Percentiles rank a stretch among this genome's conserved stretches.
Evolutionary conservation across 2,113 vertebrate species (phyloP).

Genomic region (Lamprologus tigripictilis): DNA sequence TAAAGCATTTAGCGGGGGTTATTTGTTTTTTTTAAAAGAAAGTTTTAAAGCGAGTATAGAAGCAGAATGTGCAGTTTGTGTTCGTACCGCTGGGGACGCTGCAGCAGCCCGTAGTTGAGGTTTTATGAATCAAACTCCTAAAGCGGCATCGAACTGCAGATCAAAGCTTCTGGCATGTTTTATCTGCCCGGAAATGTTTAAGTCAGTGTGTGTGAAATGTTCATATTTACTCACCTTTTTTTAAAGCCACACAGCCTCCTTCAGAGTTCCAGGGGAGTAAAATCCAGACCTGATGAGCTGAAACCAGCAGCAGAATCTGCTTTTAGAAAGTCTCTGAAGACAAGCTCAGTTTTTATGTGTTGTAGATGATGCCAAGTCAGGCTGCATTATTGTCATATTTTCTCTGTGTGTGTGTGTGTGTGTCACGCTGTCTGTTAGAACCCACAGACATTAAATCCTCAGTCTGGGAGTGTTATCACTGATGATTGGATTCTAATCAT

Average conservation of each 20-base stretch:
- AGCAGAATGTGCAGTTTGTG: background rate
- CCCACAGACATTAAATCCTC: background rate
- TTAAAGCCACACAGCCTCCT: background rate
- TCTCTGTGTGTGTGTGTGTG: background rate
- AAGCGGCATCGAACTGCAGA: background rate
- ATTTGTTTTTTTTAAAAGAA: background rate
- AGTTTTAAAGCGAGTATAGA: background rate
- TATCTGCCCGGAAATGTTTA: background rate
- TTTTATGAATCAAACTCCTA: background rate
- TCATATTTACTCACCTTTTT: background rate
- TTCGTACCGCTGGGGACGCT: background rate
- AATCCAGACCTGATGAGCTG: background rate
- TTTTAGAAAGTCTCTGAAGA: background rate
- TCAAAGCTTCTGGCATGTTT: background rate
- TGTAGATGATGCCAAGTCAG: background rate
- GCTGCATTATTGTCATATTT: background rate
- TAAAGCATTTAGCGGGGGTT: background rate
- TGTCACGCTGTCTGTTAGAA: background rate
- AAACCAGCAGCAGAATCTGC: background rate
- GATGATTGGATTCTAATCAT: background rate
- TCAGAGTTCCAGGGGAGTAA: background rate
- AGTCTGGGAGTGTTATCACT: background rate
- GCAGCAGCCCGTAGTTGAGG: background rate
- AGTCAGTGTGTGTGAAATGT: background rate
- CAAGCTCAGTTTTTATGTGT: background rate